phyloP scores from a whole-genome alignment of 30 jellyfish, hydroid and myxozoan species.

The Catostylus mosaicus region DNA sequence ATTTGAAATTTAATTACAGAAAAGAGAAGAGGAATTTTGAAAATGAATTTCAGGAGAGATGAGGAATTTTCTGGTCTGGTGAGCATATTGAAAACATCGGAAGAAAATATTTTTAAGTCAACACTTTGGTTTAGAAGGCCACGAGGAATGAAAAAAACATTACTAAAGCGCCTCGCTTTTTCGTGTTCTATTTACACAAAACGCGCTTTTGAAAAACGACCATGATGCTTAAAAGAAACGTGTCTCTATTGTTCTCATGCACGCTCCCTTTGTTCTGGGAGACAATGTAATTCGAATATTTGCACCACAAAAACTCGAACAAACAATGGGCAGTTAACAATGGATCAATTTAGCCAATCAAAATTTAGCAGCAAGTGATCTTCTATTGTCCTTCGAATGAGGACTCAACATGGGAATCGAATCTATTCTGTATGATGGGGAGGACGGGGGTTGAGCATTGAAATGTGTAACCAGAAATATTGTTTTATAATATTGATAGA shows the following conservation, averaged over 20 bases:
- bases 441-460: conserved; percentile 28
- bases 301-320: conserved; percentile 44
- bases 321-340: conserved; percentile 34
- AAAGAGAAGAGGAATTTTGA: background rate
- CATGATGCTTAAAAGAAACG: conserved; percentile 55
- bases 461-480: background rate
- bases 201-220: conserved; percentile 5
- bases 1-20: too few relatives aligned
- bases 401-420: conserved; percentile 36
- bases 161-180: background rate
- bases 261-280: conserved; percentile 46
- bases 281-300: conserved; percentile 48
- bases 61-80: background rate
- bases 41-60: background rate
- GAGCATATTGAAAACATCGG: too few relatives aligned
- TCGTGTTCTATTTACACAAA: conserved; percentile 1
- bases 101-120: background rate
- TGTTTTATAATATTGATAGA: too few relatives aligned
- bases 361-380: conserved; percentile 46
- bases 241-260: conserved; percentile 50
- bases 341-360: conserved; percentile 39
- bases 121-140: background rate
- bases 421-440: background rate
- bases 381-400: conserved; percentile 40
- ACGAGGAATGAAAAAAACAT: background rate